Evolutionary conservation across 2,888 invertebrate genomes (phyloP).

Genomic region (Trachelus troglodyta): DNA sequence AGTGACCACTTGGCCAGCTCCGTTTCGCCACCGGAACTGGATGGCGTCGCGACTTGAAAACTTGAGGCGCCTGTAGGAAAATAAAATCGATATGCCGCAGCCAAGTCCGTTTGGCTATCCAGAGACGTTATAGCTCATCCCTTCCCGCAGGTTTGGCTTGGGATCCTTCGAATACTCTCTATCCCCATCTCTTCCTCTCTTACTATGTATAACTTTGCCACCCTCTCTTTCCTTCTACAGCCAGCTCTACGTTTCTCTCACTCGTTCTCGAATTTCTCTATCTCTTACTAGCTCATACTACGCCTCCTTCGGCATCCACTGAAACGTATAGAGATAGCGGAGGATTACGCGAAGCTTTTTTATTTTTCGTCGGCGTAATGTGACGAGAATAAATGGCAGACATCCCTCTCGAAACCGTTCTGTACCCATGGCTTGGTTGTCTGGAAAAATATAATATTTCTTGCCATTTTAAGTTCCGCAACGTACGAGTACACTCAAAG

Average conservation of each 20-base stretch:
- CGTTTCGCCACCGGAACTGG: slow-evolving; percentile 10
- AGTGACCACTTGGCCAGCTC: slow-evolving; percentile 22
- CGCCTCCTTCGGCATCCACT: slow-evolving; percentile 43
- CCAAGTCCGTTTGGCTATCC: slow-evolving; percentile 40
- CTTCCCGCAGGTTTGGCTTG: slow-evolving; percentile 24
- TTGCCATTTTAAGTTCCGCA: neutral
- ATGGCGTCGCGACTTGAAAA: slow-evolving; percentile 35
- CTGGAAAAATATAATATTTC: slow-evolving; percentile 7
- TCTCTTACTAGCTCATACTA: neutral
- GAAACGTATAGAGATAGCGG: slow-evolving; percentile 57
- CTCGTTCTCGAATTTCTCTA: slow-evolving; percentile 4
- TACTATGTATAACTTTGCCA: slow-evolving; percentile 12
- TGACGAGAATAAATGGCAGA: slow-evolving; percentile 61
- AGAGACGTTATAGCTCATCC: slow-evolving; percentile 24
- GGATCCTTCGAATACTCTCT: slow-evolving; percentile 32
- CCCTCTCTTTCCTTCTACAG: slow-evolving; percentile 23
- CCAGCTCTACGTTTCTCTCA: slow-evolving; percentile 19
- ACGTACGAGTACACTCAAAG: neutral
- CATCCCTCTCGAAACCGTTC: slow-evolving; percentile 32
- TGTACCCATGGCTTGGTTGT: neutral
- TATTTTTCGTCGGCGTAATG: slow-evolving; percentile 46
- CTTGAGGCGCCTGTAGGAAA: slow-evolving; percentile 42
- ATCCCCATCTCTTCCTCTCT: slow-evolving; percentile 8
- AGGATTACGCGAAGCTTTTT: slow-evolving; percentile 52
- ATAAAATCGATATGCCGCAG: slow-evolving; percentile 62